Conservation (phyloP, 1,140 invertebrate species). For the Psix sp. region DNA sequence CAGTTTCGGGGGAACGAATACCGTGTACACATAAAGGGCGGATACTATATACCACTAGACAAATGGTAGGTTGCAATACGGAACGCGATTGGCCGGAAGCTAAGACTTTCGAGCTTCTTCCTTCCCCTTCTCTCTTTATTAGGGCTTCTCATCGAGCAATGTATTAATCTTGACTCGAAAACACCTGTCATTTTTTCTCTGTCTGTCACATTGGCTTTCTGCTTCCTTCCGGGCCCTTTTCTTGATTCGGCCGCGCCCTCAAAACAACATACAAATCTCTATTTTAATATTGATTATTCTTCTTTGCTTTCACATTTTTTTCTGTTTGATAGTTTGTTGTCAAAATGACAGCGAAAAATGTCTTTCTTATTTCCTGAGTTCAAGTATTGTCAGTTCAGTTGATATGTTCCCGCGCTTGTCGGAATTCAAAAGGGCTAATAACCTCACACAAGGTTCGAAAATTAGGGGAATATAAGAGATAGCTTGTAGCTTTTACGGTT, state of each 20-base stretch:
- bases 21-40: slow-evolving; percentile 57
- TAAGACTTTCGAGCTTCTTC: slow-evolving; percentile 38
- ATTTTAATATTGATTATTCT: no score
- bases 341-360: no score
- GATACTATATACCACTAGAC: slow-evolving; percentile 60
- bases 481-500: slow-evolving; percentile 65
- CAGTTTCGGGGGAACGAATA: slow-evolving; percentile 36
- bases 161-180: slow-evolving; percentile 65
- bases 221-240: slow-evolving; percentile 25
- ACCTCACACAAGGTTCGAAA: slow-evolving; percentile 8
- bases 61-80: slow-evolving; percentile 55
- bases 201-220: slow-evolving; percentile 13
- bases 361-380: not conserved
- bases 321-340: no score
- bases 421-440: slow-evolving; percentile 14
- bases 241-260: not conserved
- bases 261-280: no score
- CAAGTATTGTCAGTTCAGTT: slow-evolving; percentile 19
- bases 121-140: slow-evolving; percentile 19
- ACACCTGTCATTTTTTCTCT: slow-evolving; percentile 39
- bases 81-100: slow-evolving; percentile 52
- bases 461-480: slow-evolving; percentile 48
- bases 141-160: slow-evolving; percentile 47
- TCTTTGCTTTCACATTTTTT: no score
- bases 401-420: slow-evolving; percentile 30